phyloP scores from a whole-genome alignment of 2,888 invertebrate species.

The Eupithecia subfuscata region DNA sequence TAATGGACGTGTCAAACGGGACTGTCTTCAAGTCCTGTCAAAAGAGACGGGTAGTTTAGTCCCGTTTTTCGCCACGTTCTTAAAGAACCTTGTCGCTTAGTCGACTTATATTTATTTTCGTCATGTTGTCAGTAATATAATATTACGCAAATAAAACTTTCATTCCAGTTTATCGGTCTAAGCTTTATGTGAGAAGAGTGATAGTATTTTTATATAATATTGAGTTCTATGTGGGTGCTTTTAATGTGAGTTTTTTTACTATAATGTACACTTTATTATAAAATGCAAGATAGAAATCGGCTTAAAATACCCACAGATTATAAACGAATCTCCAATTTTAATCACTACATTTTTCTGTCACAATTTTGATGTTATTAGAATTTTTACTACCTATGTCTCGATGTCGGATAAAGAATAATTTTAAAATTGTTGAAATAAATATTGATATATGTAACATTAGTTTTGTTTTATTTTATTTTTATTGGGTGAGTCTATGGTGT shows the following conservation, averaged over 20 bases:
- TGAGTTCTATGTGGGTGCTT: constrained; percentile 65
- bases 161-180: constrained; percentile 80
- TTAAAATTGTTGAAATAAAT: constrained; percentile 80
- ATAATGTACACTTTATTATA: constrained; percentile 59
- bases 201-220: constrained; percentile 75
- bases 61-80: neutral
- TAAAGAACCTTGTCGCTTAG: constrained; percentile 11
- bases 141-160: constrained; percentile 72
- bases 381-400: constrained; percentile 60
- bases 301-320: constrained; percentile 41
- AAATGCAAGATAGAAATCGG: constrained; percentile 30
- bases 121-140: constrained; percentile 59
- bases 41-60: neutral
- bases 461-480: constrained; percentile 69
- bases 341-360: constrained; percentile 57
- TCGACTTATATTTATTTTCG: constrained; percentile 50
- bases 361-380: constrained; percentile 58
- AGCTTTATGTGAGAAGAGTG: constrained; percentile 76
- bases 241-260: constrained; percentile 60
- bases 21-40: neutral
- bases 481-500: constrained; percentile 76
- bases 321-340: constrained; percentile 71
- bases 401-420: constrained; percentile 64
- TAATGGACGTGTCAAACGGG: neutral
- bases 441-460: constrained; percentile 75